phyloP scores from a whole-genome alignment of 2,888 invertebrate genomes.

The Alitta virens region DNA sequence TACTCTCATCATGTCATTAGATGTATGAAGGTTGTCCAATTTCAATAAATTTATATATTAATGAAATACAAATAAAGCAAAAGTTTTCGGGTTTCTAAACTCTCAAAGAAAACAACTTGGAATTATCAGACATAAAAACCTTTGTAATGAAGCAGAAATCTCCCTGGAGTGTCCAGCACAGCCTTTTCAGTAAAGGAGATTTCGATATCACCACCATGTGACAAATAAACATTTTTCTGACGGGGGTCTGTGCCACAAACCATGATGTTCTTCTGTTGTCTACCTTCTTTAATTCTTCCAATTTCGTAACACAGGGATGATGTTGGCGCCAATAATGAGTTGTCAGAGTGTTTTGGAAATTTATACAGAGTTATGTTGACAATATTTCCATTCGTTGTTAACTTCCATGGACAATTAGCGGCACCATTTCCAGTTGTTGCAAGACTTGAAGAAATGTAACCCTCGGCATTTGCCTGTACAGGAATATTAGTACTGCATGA shows the following conservation, averaged over 20 bases:
- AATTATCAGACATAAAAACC: no score
- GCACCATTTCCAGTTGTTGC: neutral
- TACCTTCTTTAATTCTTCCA: neutral
- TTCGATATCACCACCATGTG: slow-evolving; percentile 1
- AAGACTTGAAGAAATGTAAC: neutral
- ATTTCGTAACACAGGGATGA: slow-evolving; percentile 8
- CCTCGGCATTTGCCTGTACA: no score
- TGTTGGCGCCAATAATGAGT: neutral
- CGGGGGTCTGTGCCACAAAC: neutral
- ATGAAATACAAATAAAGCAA: no score
- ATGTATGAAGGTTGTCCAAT: no score
- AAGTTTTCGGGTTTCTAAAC: no score
- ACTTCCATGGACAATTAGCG: neutral
- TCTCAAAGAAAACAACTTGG: no score
- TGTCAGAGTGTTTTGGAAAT: neutral
- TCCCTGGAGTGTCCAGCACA: slow-evolving; percentile 1
- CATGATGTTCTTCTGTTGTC: slow-evolving; percentile 4
- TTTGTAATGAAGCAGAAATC: slow-evolving; percentile 18
- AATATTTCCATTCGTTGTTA: neutral
- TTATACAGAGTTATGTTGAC: neutral
- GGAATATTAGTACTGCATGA: no score
- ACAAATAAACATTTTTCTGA: slow-evolving; percentile 6
- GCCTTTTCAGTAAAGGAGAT: slow-evolving; percentile 10
- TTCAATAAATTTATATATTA: no score
- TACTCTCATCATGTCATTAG: no score